Base-by-base conservation (phyloP, 30 jellyfish, hydroid and myxozoan genomes). In the Nemopilema nomurai region DNA sequence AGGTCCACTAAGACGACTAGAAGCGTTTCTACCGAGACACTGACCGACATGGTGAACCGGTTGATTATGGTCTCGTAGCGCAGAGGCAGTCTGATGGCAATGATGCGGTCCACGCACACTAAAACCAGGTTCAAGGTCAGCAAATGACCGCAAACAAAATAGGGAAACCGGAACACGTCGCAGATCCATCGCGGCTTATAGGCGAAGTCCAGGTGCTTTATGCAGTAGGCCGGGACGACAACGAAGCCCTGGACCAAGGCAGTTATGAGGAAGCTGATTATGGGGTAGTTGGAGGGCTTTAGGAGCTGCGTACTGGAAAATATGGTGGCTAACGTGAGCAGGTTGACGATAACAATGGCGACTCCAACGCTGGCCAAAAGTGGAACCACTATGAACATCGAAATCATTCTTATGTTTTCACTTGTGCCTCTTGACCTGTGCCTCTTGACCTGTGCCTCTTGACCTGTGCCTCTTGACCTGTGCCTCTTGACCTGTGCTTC, bases 131-230 rank as follows among this genome's bases (percentile, higher is more conserved):
- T 87, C 64, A 87, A 49, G 0, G 84, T 80, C 52, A 79, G 78
- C 71, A 87, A 21, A 73, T 87, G 96, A 31, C 84, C 82, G 63
- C 96, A 87, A 20, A 87, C 79, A 65, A 87, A 78, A 63, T 87
- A 87, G 22, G 90, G 96, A 75, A 87, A 87, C 29, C 96, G 87
- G 41, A 80, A 87, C 62, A 80, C 74, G 20, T 87, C 96, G 67
- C 96, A 87, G 21, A 78, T 79, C 96, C 96, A 87, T 20, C 50
- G 51, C 0, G 82, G 67, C 49, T 78, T 73, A 53, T 19, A 28
- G 25, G 49, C 76, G 29, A 62, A 74, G 28, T 62, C 65, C 57
- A 87, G 28, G 18, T 21, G 83, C 62, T 87, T 87, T 21, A 71
- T 27, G 69, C 79, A 62, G 31, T 87, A 87, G 18, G 87, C 87